These are phyloP conservation scores for Microctonus brassicae DNA, from an alignment of 2,888 invertebrate genomes.

Conservation along the genomic window DNA sequence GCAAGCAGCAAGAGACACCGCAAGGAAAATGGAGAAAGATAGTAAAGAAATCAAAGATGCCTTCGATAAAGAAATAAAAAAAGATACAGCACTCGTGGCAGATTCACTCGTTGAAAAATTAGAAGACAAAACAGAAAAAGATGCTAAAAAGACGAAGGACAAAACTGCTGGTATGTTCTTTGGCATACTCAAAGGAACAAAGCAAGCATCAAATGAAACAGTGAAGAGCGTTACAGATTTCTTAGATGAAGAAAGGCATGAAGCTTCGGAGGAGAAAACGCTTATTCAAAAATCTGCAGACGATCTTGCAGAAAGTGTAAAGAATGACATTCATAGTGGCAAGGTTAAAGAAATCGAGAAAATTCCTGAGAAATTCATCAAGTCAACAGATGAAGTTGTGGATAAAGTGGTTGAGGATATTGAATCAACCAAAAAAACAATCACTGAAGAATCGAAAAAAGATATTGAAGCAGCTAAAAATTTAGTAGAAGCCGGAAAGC, in stretches of 20 bases:
- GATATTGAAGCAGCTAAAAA: slow-evolving; percentile 65
- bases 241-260: slow-evolving; percentile 36
- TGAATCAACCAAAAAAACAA: slow-evolving; percentile 35
- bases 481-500: slow-evolving; percentile 34
- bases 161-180: slow-evolving; percentile 40
- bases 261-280: slow-evolving; percentile 55
- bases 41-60: slow-evolving; percentile 32
- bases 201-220: slow-evolving; percentile 32
- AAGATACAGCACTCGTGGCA: slow-evolving; percentile 35
- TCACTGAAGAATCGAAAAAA: slow-evolving; percentile 51
- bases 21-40: slow-evolving; percentile 32
- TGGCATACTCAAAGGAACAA: slow-evolving; percentile 39
- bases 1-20: slow-evolving; percentile 68
- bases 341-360: slow-evolving; percentile 39
- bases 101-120: too few species aligned
- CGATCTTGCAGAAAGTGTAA: slow-evolving; percentile 37
- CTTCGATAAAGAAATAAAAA: slow-evolving; percentile 45
- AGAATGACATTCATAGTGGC: slow-evolving; percentile 32
- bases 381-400: slow-evolving; percentile 38
- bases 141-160: slow-evolving; percentile 40
- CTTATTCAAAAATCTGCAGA: slow-evolving; percentile 46
- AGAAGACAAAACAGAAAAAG: too few species aligned
- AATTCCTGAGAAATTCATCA: slow-evolving; percentile 26
- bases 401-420: slow-evolving; percentile 34
- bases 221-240: slow-evolving; percentile 37